phyloP scores from a whole-genome alignment of 2,113 vertebrate species.

The Siniperca chuatsi region DNA sequence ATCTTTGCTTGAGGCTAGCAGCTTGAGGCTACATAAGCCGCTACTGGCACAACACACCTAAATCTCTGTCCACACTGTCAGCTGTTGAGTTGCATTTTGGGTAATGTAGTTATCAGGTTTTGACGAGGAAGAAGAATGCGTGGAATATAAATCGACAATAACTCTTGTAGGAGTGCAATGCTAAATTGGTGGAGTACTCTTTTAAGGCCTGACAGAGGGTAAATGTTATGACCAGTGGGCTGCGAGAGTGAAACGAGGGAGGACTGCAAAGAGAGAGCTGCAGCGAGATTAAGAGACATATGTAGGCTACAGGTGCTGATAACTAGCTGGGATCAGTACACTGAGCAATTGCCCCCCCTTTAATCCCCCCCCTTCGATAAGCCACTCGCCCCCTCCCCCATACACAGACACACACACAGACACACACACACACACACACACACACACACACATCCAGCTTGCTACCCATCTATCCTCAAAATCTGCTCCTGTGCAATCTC shows the following conservation, averaged over 20 bases:
- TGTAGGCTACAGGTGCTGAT: constrained; percentile 59
- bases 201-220: background rate
- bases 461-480: constrained; percentile 64
- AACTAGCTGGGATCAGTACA: constrained; percentile 59
- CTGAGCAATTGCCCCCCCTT: constrained; percentile 39
- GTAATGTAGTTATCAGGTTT: background rate
- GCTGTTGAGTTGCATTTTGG: background rate
- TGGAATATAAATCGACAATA: too few species aligned
- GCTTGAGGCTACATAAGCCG: too few species aligned
- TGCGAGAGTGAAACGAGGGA: constrained; percentile 14
- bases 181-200: background rate
- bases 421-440: constrained; percentile 9
- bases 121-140: background rate
- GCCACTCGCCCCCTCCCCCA: constrained; percentile 36
- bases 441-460: constrained; percentile 41
- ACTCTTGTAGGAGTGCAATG: background rate
- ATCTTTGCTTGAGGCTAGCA: background rate
- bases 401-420: background rate
- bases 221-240: constrained; percentile 4
- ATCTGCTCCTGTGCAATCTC: constrained; percentile 76
- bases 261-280: constrained; percentile 21
- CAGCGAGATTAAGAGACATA: constrained; percentile 60
- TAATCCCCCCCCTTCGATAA: constrained; percentile 59
- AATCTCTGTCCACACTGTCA: background rate
- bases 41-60: background rate